A percentile compares a stretch with the other conserved stretches of the same genome.
Conservation (phyloP, 2,113 vertebrate genomes). For the Phylloscopus whistleri region DNA sequence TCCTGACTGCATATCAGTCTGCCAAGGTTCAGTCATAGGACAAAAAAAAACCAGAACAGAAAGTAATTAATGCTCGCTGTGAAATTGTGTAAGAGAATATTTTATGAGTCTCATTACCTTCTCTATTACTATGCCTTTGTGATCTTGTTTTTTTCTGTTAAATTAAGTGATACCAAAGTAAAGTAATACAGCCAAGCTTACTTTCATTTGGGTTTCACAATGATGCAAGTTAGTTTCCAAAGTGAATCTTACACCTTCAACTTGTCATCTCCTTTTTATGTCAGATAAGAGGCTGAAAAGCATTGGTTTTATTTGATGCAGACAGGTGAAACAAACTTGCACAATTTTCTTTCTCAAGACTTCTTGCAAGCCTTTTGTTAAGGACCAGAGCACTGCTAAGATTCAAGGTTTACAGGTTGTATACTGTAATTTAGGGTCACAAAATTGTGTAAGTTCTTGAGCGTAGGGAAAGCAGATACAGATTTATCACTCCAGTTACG, state of each 20-base stretch:
- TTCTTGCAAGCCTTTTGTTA: not conserved
- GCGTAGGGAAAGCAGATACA: not conserved
- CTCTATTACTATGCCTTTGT: not conserved
- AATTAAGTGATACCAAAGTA: not conserved
- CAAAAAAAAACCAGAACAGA: not conserved
- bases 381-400: not conserved
- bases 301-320: not conserved
- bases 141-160: not conserved
- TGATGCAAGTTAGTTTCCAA: not conserved
- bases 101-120: not conserved
- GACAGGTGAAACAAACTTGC: not conserved
- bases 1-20: not conserved
- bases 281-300: not conserved
- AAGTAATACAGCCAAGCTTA: not conserved
- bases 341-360: not conserved
- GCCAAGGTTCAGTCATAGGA: not conserved
- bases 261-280: not conserved
- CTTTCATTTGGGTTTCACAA: not conserved
- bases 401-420: not conserved
- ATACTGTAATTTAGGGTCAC: not conserved
- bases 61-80: not conserved
- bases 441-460: not conserved
- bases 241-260: not conserved
- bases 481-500: not conserved
- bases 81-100: not conserved